Conservation (phyloP, 2,888 invertebrate species). For the Electrophaes corylata region DNA sequence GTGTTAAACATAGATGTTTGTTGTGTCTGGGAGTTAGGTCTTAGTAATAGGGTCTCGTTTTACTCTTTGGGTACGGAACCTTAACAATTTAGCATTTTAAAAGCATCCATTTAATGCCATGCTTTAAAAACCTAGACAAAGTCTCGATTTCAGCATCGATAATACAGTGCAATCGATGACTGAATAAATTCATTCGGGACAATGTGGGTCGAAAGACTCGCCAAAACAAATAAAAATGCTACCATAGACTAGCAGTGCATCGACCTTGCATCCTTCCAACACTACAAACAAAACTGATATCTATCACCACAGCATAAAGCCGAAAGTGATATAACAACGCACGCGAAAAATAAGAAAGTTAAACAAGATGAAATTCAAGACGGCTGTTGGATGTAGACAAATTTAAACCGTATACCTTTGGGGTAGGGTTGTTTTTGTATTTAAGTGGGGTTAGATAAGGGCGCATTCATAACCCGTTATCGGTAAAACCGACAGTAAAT, state of each 20-base stretch:
- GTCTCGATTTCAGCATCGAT: slow-evolving; percentile 55
- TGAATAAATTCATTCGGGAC: slow-evolving; percentile 81
- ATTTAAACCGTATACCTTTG: slow-evolving; percentile 53
- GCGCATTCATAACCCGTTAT: slow-evolving; percentile 77
- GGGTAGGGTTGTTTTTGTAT: slow-evolving; percentile 49
- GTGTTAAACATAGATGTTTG: too few relatives aligned
- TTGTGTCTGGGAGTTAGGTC: too few relatives aligned
- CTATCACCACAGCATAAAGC: slow-evolving; percentile 52
- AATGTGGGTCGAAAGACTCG: slow-evolving; percentile 80
- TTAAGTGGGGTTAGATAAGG: slow-evolving; percentile 60
- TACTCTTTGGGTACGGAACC: too few relatives aligned
- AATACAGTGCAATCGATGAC: slow-evolving; percentile 79
- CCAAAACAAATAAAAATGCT: slow-evolving; percentile 83
- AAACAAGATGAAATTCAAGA: slow-evolving; percentile 81
- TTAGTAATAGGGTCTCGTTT: too few relatives aligned
- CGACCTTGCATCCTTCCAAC: slow-evolving; percentile 75
- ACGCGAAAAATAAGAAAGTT: slow-evolving; percentile 79
- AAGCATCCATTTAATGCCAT: slow-evolving; percentile 4
- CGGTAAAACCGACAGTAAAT: slow-evolving; percentile 74
- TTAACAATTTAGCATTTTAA: background rate
- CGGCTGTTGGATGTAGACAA: slow-evolving; percentile 50
- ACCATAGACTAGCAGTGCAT: slow-evolving; percentile 78
- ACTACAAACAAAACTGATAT: slow-evolving; percentile 50
- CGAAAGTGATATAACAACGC: slow-evolving; percentile 50
- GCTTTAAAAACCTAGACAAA: slow-evolving; percentile 28